Evolutionary conservation across 2,797 vertebrate genomes (phyloP), one percentile per base, ranked within the genome.

Genomic region (Danio choprae): DNA sequence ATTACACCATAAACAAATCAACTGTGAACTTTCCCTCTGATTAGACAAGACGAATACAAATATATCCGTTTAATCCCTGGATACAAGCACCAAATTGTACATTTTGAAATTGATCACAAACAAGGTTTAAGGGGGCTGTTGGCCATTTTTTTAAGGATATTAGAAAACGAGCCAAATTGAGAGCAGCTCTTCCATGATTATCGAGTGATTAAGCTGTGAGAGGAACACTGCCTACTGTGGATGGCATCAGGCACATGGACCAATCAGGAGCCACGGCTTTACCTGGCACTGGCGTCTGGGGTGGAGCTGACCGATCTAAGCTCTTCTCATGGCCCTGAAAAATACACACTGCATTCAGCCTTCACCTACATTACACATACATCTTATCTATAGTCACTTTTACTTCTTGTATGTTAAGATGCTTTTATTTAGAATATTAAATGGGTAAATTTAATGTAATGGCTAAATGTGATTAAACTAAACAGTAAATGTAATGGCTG

Each of bases 261-360:
- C 65, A 81, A 83, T 79, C 48, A 41, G 55, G 46, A 53, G 43
- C 20, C 13, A 77, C 7, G n/a, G 59, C 51, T 73, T 83, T 83
- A 84, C 85, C 85, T 83, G 78, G 55, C 70, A 78, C 51, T 13
- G 75, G 81, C 6, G 22, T 83, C 72, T 69, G 69, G 68, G 75
- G 72, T 70, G 79, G 79, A 44, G 77, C 50, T n/a, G 50, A 16
- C 36, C 0, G 13, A 44, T 83, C 58, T 50, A 74, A 82, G 71
- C 65, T 81, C 55, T 58, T 67, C 53, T 80, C 53, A 38, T 46
- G 71, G 64, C 63, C 38, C 84, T 86, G 50, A 76, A 76, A 68
- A 70, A 84, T 60, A 80, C 55, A 29, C 46, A 16, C 55, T 53
- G 36, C 11, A 7, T 65, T 78, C 60, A 74, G 22, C 43, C 36